A percentile compares a stretch with the other conserved stretches of the same genome.
These are phyloP conservation scores for Dimorphilus gyrociliatus DNA, from an alignment of 2,888 invertebrate genomes.

Conservation along the genomic window DNA sequence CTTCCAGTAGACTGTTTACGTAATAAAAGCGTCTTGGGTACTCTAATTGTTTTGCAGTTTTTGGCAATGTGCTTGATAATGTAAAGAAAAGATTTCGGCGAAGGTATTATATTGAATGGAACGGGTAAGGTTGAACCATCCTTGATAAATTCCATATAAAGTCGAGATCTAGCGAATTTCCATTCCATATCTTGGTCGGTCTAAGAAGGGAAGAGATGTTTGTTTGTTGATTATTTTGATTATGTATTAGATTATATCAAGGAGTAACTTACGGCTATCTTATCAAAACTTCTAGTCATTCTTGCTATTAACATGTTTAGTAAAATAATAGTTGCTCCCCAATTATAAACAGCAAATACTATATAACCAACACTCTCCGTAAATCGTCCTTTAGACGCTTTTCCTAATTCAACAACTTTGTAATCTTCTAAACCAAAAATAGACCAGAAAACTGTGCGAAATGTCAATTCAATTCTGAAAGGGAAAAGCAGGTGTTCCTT, in stretches of 20 bases:
- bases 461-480: conserved; percentile 22
- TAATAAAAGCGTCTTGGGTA: no score
- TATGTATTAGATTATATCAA: no score
- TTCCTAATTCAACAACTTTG: conserved; percentile 25
- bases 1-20: no score
- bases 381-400: conserved; percentile 9
- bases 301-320: conserved; percentile 49
- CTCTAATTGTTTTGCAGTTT: no score
- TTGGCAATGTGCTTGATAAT: no score
- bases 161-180: conserved; percentile 33
- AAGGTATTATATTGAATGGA: conserved; percentile 33
- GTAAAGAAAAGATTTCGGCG: conserved; percentile 20
- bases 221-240: no score
- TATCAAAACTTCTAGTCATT: conserved; percentile 56
- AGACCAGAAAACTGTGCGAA: conserved; percentile 33
- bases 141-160: conserved; percentile 40
- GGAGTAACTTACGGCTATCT: conserved; percentile 41
- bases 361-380: conserved; percentile 13
- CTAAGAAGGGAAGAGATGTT: conserved; percentile 15
- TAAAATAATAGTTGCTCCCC: conserved; percentile 12
- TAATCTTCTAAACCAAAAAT: conserved; percentile 30
- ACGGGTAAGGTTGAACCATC: conserved; percentile 43
- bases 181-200: conserved; percentile 33
- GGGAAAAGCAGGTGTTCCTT: no score
- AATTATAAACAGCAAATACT: conserved; percentile 12